phyloP scores from a whole-genome alignment of 2,797 vertebrate genomes.

The Otolemur crassicaudatus region DNA sequence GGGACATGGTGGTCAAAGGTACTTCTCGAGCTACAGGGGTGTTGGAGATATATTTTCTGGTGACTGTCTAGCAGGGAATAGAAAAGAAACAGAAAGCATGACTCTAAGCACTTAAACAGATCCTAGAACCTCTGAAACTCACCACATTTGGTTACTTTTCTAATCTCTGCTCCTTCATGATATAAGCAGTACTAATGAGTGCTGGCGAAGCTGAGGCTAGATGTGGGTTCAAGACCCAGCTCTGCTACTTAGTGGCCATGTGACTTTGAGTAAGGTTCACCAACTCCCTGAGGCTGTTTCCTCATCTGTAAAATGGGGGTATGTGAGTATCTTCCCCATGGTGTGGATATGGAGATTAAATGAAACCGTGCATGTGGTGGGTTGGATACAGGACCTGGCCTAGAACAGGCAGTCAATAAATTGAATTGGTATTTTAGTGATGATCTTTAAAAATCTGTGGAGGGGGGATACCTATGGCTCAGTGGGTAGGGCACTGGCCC shows the following conservation, averaged over 20 bases:
- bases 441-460: background rate
- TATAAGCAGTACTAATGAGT: background rate
- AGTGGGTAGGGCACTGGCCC: too few relatives aligned
- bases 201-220: background rate
- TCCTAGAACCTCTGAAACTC: background rate
- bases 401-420: background rate
- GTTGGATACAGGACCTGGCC: background rate
- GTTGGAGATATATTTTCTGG: background rate
- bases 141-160: background rate
- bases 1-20: background rate
- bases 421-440: background rate
- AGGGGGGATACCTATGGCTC: background rate
- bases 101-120: background rate
- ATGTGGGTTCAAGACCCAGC: background rate
- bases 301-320: background rate
- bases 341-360: background rate
- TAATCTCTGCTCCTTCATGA: background rate
- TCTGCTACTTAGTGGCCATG: background rate
- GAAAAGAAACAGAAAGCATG: background rate
- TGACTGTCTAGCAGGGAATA: background rate
- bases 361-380: fast-evolving
- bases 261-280: background rate
- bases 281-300: background rate
- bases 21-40: background rate
- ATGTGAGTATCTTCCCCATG: background rate